Conservation (phyloP, 1,140 invertebrate species). For the Amphibalanus amphitrite region DNA sequence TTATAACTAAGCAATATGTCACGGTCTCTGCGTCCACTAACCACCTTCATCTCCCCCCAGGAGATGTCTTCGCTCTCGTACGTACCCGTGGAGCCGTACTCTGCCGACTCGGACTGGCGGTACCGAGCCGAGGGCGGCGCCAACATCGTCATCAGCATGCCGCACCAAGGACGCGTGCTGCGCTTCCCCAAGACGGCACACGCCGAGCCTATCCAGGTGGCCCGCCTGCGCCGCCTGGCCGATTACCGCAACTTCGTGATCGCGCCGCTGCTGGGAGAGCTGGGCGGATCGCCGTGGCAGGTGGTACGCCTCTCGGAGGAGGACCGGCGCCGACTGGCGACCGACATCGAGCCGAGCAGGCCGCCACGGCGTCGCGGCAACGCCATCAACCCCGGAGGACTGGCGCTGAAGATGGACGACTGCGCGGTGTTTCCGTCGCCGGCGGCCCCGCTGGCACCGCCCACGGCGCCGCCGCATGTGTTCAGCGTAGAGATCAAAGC, state of each 20-base stretch:
- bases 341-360: constrained; percentile 7
- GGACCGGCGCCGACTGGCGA: neutral
- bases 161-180: constrained; percentile 4
- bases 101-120: constrained; percentile 3
- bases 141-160: constrained; percentile 12
- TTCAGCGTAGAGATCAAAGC: constrained; percentile 18
- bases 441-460: neutral
- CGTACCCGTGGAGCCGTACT: neutral
- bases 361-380: constrained; percentile 4
- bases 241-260: constrained; percentile 13
- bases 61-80: no score
- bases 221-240: constrained; percentile 4
- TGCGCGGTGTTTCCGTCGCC: neutral
- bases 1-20: no score
- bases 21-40: no score
- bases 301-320: constrained; percentile 2
- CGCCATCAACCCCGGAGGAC: constrained; percentile 9
- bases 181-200: constrained; percentile 12
- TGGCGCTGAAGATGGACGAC: constrained; percentile 9
- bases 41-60: no score
- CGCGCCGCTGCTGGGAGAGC: constrained; percentile 13
- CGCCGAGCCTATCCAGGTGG: constrained; percentile 10
- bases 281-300: constrained; percentile 6
- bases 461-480: neutral
- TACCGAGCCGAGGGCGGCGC: constrained; percentile 12